phyloP scores from a whole-genome alignment of 2,113 vertebrate genomes.

The Platichthys stellatus region DNA sequence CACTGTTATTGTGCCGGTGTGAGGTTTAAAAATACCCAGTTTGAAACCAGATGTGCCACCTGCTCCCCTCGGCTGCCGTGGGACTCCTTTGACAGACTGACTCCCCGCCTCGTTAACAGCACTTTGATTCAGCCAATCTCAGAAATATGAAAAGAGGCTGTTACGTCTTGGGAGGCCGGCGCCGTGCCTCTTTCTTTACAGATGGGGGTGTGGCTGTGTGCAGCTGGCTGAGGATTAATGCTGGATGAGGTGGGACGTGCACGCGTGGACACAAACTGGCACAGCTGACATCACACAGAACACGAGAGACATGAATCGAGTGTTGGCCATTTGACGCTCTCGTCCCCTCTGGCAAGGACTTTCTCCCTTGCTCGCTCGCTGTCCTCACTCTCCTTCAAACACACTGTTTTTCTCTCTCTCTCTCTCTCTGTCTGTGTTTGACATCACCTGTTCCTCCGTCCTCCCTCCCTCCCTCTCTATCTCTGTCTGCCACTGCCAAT shows the following conservation, averaged over 20 bases:
- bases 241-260: not conserved
- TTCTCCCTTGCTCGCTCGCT: conserved; percentile 35
- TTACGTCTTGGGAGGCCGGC: conserved; percentile 42
- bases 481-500: conserved; percentile 48
- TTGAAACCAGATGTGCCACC: conserved; percentile 66
- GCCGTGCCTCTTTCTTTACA: conserved; percentile 30
- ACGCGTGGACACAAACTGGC: conserved; percentile 28
- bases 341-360: conserved; percentile 71
- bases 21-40: conserved; percentile 64
- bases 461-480: conserved; percentile 27
- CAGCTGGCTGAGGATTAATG: conserved; percentile 29
- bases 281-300: conserved; percentile 29
- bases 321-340: conserved; percentile 58
- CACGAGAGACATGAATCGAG: conserved; percentile 54
- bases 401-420: conserved; percentile 33
- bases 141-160: conserved; percentile 49
- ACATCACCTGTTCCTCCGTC: conserved; percentile 49
- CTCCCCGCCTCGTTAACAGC: conserved; percentile 57
- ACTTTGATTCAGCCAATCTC: conserved; percentile 69
- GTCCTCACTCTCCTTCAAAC: conserved; percentile 53
- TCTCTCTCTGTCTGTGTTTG: conserved; percentile 43
- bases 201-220: conserved; percentile 20
- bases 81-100: conserved; percentile 56
- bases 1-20: conserved; percentile 36
- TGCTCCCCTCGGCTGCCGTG: conserved; percentile 62